Evolutionary conservation across 2,888 invertebrate species (phyloP), one percentile per base, ranked within the genome.

Genomic region (Dorcus parallelipipedus): DNA sequence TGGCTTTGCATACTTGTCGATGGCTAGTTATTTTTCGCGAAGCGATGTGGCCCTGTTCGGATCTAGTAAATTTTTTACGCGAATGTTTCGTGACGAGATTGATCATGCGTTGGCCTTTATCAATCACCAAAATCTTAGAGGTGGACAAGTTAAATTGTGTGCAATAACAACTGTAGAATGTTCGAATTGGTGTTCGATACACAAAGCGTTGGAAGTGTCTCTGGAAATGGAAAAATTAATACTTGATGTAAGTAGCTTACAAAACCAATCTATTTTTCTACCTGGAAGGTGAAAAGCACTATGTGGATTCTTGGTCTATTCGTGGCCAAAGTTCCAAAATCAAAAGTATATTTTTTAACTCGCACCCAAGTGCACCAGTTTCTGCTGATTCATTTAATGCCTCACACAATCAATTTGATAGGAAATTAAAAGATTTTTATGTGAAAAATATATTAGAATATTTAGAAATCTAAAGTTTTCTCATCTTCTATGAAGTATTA

Each of bases 1-100:
- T 14, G 81, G 82, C 64, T 85, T 84, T 71, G 78, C 80, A 50
- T 87, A 87, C 72, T 73, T 86, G 62, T 81, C 84, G 8, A 84
- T 87, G 84, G 82, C 85, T 74, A 69, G 74, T 58, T 80, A 78
- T 69, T 82, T 81, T 59, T 80, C 80, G 9, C 71, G 79, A 47
- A 78, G 75, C 0, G 78, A 80, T 38, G 71, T 82, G 49, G 78
- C 81, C 17, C 67, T 82, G 38, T 77, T 79, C 9, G 79, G 79
- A 3, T 75, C 74, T 60, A 71, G 76, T 49, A 73, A 78, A 9
- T 82, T 76, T 64, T 82, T 82, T 61, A 76, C 75, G 64, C 74
- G 76, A 62, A 81, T 83, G 82, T 79, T 81, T 64, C 59, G 76
- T 10, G 82, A 83, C 62, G 82, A 83, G 69, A 73, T 77, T 39